A percentile compares a stretch with the other conserved stretches of the same genome.
Conservation (phyloP, 2,113 vertebrate genomes). For the Megaptera novaeangliae region DNA sequence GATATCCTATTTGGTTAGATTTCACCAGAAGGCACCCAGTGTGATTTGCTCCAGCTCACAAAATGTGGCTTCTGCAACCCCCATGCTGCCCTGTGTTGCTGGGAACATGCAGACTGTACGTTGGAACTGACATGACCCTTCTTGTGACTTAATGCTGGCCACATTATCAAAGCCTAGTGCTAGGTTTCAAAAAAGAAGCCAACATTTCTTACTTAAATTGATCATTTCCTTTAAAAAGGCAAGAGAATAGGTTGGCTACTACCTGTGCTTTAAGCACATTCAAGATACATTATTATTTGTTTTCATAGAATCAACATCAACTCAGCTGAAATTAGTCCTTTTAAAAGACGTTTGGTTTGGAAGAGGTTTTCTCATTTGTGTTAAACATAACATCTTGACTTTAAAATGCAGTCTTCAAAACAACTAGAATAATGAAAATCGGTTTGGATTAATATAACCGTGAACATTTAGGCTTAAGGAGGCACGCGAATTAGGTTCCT, state of each 20-base stretch:
- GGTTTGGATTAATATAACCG: not conserved
- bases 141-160: not conserved
- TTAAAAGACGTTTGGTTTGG: not conserved
- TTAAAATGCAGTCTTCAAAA: not conserved
- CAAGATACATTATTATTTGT: not conserved
- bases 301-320: not conserved
- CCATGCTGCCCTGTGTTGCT: not conserved
- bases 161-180: not conserved
- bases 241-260: not conserved
- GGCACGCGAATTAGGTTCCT: not conserved
- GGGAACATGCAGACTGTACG: rapidly evolving
- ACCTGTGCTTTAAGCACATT: not conserved
- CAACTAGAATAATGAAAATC: not conserved
- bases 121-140: not conserved
- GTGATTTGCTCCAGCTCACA: not conserved
- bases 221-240: not conserved
- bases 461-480: not conserved
- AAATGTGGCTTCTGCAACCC: not conserved
- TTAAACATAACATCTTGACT: not conserved
- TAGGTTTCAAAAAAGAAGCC: not conserved
- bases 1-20: not conserved
- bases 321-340: not conserved
- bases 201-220: not conserved
- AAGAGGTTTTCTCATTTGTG: not conserved
- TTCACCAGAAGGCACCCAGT: rapidly evolving